Evolutionary conservation across 2,888 invertebrate genomes (phyloP).

Genomic region (Synanthedon tipuliformis): DNA sequence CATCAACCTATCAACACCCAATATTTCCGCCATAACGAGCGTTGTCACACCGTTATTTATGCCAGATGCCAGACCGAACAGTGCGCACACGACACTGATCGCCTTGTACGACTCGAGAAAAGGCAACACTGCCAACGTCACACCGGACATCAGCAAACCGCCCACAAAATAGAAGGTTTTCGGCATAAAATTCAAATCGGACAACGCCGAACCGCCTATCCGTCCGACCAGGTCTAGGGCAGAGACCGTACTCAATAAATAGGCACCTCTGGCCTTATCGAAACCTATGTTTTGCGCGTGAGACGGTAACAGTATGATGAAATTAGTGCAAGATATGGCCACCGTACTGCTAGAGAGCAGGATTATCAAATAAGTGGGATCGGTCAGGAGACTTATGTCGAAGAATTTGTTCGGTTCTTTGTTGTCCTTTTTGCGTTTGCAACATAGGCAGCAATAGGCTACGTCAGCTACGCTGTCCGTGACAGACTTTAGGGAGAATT

Average conservation of each 20-base stretch:
- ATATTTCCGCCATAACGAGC: constrained; percentile 86
- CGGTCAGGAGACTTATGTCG: constrained; percentile 76
- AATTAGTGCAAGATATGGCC: constrained; percentile 89
- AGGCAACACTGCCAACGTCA: constrained; percentile 79
- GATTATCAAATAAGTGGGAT: constrained; percentile 84
- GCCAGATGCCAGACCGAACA: constrained; percentile 86
- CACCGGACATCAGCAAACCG: constrained; percentile 81
- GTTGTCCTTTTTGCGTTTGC: constrained; percentile 36
- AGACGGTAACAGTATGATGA: constrained; percentile 84
- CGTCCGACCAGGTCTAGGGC: constrained; percentile 84
- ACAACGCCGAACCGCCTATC: constrained; percentile 86
- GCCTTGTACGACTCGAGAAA: constrained; percentile 72
- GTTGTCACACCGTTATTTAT: constrained; percentile 88
- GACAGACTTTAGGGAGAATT: constrained; percentile 78
- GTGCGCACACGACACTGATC: constrained; percentile 77
- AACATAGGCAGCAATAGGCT: constrained; percentile 53
- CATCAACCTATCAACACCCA: constrained; percentile 85
- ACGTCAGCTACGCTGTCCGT: constrained; percentile 69
- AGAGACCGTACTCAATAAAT: constrained; percentile 83
- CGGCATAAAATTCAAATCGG: constrained; percentile 81
- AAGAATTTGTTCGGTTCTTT: constrained; percentile 74
- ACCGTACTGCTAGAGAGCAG: constrained; percentile 86
- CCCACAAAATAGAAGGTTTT: constrained; percentile 86
- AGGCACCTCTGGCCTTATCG: constrained; percentile 77
- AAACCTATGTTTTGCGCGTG: constrained; percentile 80